phyloP scores from a whole-genome alignment of 2,113 vertebrate genomes.

The Gulo gulo region DNA sequence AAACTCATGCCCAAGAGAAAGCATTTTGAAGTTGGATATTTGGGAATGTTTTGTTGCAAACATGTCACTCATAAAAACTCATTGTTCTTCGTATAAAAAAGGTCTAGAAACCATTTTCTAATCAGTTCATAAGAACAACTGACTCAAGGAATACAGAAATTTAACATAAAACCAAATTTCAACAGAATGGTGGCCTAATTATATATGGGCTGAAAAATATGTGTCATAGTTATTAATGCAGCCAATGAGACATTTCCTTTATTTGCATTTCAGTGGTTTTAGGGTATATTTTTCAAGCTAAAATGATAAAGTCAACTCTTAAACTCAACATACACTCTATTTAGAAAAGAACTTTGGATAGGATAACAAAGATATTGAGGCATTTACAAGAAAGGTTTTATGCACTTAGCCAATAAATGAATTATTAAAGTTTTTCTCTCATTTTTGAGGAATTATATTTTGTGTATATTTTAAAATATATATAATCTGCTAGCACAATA shows the following conservation, averaged over 20 bases:
- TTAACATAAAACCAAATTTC: not conserved
- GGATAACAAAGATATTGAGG: not conserved
- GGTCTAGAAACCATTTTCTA: not conserved
- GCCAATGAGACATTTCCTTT: not conserved
- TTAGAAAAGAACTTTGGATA: not conserved
- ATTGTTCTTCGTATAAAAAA: not conserved
- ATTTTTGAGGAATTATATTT: not conserved
- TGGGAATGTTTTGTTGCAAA: not conserved
- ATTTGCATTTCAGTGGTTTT: not conserved
- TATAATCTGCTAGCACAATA: not conserved
- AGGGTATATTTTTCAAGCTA: not conserved
- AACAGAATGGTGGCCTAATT: not conserved
- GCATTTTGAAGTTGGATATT: not conserved
- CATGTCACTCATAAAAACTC: not conserved
- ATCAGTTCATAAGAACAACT: not conserved
- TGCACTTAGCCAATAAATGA: not conserved
- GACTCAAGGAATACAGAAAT: not conserved
- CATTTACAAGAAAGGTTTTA: not conserved
- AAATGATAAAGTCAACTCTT: not conserved
- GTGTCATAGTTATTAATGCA: not conserved
- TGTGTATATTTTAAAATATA: not conserved
- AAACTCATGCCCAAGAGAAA: not conserved
- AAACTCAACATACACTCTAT: not conserved
- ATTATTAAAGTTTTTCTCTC: not conserved
- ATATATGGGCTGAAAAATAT: not conserved